These are phyloP conservation scores for Chesias legatella DNA, from an alignment of 2,888 invertebrate species.

Conservation along the genomic window DNA sequence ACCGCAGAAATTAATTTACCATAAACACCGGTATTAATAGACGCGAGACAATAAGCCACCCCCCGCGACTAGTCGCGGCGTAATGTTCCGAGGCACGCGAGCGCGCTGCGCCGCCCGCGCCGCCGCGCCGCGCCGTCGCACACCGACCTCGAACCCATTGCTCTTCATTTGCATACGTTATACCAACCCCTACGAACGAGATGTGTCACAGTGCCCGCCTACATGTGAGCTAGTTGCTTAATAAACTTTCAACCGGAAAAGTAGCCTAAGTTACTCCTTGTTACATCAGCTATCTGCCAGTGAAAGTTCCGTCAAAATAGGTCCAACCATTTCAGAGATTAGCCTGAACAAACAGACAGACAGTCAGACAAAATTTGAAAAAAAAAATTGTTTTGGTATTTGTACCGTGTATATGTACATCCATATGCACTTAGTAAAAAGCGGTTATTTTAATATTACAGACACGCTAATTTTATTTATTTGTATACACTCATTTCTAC, in stretches of 20 bases:
- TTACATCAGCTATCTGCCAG: no score
- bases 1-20: slow-evolving; percentile 64
- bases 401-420: no score
- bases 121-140: slow-evolving; percentile 53
- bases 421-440: no score
- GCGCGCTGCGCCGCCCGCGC: slow-evolving; percentile 39
- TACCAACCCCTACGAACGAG: slow-evolving; percentile 45
- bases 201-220: slow-evolving; percentile 34
- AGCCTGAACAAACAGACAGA: no score
- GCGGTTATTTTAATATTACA: no score
- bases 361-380: no score
- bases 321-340: no score
- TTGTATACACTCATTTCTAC: no score
- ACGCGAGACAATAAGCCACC: slow-evolving; percentile 75
- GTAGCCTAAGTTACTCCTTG: no score
- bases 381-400: no score
- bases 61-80: slow-evolving; percentile 59
- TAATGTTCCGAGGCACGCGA: slow-evolving; percentile 72
- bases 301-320: no score
- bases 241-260: slow-evolving; percentile 7
- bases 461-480: no score
- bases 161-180: slow-evolving; percentile 54
- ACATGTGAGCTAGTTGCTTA: slow-evolving; percentile 12
- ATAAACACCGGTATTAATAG: slow-evolving; percentile 72
- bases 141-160: slow-evolving; percentile 54